Evolutionary conservation across 2,797 vertebrate species (phyloP), one percentile per base, ranked within the genome.

Genomic region (Gymnoscopelus microlampas): DNA sequence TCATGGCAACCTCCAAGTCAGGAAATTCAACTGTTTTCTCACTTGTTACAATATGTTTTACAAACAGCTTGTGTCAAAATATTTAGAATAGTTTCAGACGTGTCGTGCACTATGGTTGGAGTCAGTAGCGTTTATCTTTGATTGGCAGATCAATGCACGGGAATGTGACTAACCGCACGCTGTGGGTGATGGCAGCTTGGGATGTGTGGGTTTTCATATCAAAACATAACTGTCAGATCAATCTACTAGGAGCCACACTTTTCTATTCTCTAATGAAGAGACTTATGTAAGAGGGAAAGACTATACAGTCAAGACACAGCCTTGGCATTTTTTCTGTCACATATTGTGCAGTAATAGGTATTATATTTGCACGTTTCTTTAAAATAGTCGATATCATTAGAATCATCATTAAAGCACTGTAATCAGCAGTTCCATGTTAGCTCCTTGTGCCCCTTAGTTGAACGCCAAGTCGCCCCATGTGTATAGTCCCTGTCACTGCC

Each of bases 61-160:
- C 64, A 66, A 66, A 77, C 66, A 65, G 66, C 55, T 75, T 1
- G 35, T 68, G 62, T 81, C 78, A 83, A 69, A 71, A 81, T 73
- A 73, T 81, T 84, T 70, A 64, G 60, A 70, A 59, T 23, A 66
- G 60, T 76, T 60, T 71, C 60, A 68, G 66, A 66, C 13, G 2
- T 60, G 59, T 7, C 13, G 2, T 60, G 59, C 39, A 44, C 39
- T 35, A 6, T 35, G 59, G 70, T 23, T 48, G 56, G 70, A 83
- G 75, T 70, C 66, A 5, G 44, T 7, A 68, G 63, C 63, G n/a
- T 71, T 76, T 44, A 60, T 72, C 70, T 83, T 54, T 83, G 80
- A 83, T 67, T 81, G 85, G 68, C 78, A 80, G 66, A 85, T 79
- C 79, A 72, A 82, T 73, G 73, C 71, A 19, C 68, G 57, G 49